Percentiles rank a stretch among this genome's conserved stretches.
phyloP scores from a whole-genome alignment of 2,797 vertebrate species.

The Hydrophis major region DNA sequence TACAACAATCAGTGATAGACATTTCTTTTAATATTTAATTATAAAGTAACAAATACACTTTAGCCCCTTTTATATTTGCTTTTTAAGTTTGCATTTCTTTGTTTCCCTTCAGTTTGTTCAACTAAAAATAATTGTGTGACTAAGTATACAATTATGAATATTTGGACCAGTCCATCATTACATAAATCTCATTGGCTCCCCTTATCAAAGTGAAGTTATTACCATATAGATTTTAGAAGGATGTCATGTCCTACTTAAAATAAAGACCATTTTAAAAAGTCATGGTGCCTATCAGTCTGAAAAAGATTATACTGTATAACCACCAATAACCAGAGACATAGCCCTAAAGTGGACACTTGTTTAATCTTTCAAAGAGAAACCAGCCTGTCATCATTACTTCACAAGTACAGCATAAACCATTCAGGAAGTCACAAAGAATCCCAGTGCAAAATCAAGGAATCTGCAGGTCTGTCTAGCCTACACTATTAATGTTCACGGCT shows the following conservation, averaged over 20 bases:
- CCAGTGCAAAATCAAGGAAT: neutral
- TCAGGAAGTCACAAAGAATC: neutral
- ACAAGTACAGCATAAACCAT: neutral
- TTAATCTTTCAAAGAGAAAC: neutral
- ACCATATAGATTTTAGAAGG: neutral
- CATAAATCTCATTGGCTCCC: neutral
- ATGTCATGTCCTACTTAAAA: neutral
- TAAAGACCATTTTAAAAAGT: neutral
- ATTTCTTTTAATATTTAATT: neutral
- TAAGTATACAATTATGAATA: neutral
- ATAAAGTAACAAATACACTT: neutral
- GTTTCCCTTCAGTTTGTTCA: no score
- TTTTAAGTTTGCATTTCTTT: neutral
- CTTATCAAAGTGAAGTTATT: neutral
- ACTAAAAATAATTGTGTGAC: neutral
- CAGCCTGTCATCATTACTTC: neutral
- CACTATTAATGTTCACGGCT: neutral
- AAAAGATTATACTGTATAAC: neutral
- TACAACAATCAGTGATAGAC: neutral
- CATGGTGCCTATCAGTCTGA: neutral
- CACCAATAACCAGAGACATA: neutral
- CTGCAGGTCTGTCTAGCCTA: neutral
- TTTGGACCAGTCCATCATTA: neutral
- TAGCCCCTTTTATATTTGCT: neutral
- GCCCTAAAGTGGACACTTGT: neutral